A percentile compares a stretch with the other conserved stretches of the same genome.
Conservation (phyloP, 2,888 invertebrate species). For the Mayetiola destructor region DNA sequence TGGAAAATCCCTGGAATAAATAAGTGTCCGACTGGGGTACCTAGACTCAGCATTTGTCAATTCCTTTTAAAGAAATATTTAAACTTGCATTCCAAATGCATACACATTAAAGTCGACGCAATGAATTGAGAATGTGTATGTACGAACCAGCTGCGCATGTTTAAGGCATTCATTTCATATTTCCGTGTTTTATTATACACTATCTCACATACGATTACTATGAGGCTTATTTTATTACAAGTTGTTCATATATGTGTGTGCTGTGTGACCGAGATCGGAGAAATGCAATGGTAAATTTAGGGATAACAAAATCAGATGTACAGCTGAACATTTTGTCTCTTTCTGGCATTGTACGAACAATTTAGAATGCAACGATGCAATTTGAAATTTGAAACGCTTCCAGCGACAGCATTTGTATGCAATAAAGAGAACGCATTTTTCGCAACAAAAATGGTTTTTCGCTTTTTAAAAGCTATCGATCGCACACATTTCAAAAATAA, state of each 20-base stretch:
- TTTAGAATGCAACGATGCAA: conserved; percentile 1
- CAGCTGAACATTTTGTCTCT: neutral
- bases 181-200: neutral
- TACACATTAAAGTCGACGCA: no score
- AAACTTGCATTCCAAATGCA: no score
- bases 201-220: no score
- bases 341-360: neutral
- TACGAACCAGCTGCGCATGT: conserved; percentile 7
- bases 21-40: no score
- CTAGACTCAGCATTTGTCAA: no score
- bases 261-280: neutral
- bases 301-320: neutral
- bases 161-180: neutral
- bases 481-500: conserved; percentile 9
- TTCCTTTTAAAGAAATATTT: no score
- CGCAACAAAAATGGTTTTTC: no score
- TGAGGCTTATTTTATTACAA: no score
- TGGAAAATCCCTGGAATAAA: no score
- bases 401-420: neutral
- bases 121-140: no score
- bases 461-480: neutral
- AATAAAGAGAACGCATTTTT: no score
- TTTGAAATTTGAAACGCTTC: neutral
- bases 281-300: no score
- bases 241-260: neutral